Base-by-base conservation (phyloP, 2,797 vertebrate genomes). In the Pogonophryne albipinna region DNA sequence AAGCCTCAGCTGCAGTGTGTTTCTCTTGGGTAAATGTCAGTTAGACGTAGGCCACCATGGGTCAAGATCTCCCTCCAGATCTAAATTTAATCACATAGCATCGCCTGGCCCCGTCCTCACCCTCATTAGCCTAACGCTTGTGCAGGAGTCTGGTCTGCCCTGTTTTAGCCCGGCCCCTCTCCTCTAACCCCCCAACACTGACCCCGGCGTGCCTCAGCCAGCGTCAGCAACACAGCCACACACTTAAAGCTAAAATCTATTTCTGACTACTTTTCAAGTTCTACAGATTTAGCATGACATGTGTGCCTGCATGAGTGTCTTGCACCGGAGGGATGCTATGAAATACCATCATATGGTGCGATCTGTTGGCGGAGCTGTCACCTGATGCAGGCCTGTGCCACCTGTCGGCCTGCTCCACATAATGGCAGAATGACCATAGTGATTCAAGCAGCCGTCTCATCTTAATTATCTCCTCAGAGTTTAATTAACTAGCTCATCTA, bases 381-480 rank as follows among this genome's bases (percentile, higher is more conserved):
- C 96, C 96, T 97, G 96, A 96, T 92, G 93, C 92, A 85, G 95
- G 91, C 94, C 93, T 90, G 95, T 93, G 84, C 96, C 97, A 97
- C 96, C 97, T 97, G 97, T 96, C 95, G 94, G 94, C 94, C 93
- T 68, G 83, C 94, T 95, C 96, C 95, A 95, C 94, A 96, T 97
- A 96, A 97, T 96, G 95, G 95, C 96, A 96, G 95, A 96, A 95
- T 96, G 97, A 97, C 97, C 97, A 94, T 70, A 74, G 95, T 94
- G 95, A 96, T 95, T 95, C 96, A 94, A 97, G 96, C 96, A 96
- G 95, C 96, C 96, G 94, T 94, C 96, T 96, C 94, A 89, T 95
- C 96, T 97, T 98, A 98, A 98, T 98, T 97, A 97, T 97, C 96
- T 98, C 97, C 97, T 98, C 96, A 91, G 97, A 98, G 97, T 97